These are phyloP conservation scores for Regulus satrapa DNA, from an alignment of 2,113 vertebrate genomes.

Conservation along the genomic window DNA sequence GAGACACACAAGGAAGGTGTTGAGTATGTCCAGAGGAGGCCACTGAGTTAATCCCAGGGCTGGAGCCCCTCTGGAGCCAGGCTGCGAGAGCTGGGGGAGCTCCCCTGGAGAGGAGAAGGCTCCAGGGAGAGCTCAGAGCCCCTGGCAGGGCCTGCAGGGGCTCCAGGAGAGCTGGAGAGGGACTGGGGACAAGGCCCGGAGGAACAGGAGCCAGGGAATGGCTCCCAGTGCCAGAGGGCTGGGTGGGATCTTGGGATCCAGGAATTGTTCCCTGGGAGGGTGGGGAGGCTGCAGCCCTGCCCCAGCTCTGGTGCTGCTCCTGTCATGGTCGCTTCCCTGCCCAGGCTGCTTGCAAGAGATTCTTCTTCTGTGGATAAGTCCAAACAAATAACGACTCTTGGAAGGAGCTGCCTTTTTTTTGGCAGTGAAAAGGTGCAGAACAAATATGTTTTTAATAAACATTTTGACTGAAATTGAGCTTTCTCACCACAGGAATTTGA, in stretches of 20 bases:
- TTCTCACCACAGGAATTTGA: background rate
- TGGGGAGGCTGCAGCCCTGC: background rate
- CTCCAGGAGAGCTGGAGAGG: background rate
- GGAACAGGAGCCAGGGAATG: background rate
- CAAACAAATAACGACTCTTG: background rate
- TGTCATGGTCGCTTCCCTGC: background rate
- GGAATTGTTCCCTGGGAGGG: background rate
- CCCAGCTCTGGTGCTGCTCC: background rate
- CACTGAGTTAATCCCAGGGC: background rate
- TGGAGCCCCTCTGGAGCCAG: background rate
- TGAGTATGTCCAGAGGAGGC: background rate
- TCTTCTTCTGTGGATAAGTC: background rate
- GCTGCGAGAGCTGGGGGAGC: background rate
- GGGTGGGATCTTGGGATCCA: background rate
- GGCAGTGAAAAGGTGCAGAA: background rate
- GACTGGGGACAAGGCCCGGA: background rate
- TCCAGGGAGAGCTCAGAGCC: background rate
- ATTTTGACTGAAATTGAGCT: slow-evolving; percentile 25
- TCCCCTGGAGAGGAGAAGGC: background rate
- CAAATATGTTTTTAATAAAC: slow-evolving; percentile 10
- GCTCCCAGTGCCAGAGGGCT: background rate
- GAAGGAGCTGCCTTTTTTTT: background rate
- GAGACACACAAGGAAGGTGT: background rate
- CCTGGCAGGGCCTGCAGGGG: background rate
- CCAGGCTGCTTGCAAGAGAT: background rate